phyloP scores from a whole-genome alignment of 2,888 invertebrate species.

The Pilophorus perplexus region DNA sequence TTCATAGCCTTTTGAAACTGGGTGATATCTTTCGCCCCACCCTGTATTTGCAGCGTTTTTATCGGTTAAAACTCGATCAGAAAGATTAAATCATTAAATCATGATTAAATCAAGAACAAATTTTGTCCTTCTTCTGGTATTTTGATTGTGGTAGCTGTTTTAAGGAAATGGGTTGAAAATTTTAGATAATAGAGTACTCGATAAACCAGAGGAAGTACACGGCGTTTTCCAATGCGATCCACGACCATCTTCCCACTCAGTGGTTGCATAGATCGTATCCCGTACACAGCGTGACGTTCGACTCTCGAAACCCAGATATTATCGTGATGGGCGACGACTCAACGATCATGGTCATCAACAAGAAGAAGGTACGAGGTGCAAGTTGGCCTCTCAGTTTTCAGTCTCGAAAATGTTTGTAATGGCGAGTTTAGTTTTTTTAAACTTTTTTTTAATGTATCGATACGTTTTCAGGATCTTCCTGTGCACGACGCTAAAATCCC shows the following conservation, averaged over 20 bases:
- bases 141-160: too few relatives aligned
- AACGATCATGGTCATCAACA: slow-evolving; percentile 63
- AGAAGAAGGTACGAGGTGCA: slow-evolving; percentile 54
- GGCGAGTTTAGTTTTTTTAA: neutral
- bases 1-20: too few relatives aligned
- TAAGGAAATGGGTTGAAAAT: too few relatives aligned
- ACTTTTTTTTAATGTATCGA: neutral
- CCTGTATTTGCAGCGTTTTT: too few relatives aligned
- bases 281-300: slow-evolving; percentile 62
- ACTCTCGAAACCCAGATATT: slow-evolving; percentile 62
- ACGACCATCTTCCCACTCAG: slow-evolving; percentile 57
- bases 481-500: slow-evolving; percentile 53
- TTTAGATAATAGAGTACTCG: slow-evolving; percentile 73
- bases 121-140: neutral
- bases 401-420: neutral
- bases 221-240: slow-evolving; percentile 60
- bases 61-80: too few relatives aligned
- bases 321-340: slow-evolving; percentile 72
- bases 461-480: slow-evolving; percentile 52
- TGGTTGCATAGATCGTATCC: slow-evolving; percentile 62
- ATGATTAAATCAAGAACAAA: too few relatives aligned
- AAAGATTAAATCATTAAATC: too few relatives aligned
- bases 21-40: too few relatives aligned
- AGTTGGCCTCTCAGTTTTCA: neutral
- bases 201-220: slow-evolving; percentile 63